Percentiles rank a stretch among this genome's conserved stretches.
These are phyloP conservation scores for Arothron firmamentum DNA, from an alignment of 2,113 vertebrate species.

Conservation along the genomic window DNA sequence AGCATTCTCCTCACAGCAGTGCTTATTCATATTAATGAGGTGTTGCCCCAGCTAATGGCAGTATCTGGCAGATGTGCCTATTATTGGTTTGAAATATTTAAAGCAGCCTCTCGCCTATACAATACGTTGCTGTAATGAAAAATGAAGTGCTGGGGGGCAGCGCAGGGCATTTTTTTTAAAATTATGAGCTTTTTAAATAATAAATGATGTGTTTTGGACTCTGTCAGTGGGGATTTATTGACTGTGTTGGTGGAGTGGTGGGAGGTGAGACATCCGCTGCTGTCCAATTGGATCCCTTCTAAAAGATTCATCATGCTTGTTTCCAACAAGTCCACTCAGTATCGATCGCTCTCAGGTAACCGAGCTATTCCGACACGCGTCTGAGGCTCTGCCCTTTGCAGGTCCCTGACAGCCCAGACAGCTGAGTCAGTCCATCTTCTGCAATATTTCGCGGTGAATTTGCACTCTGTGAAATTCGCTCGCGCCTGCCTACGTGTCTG, in stretches of 20 bases:
- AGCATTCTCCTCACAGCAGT: neutral
- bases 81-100: conserved; percentile 29
- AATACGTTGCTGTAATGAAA: conserved; percentile 11
- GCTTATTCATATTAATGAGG: neutral
- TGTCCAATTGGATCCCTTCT: no score
- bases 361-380: no score
- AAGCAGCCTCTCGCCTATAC: conserved; percentile 2
- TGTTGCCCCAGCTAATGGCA: conserved; percentile 2
- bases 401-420: no score
- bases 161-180: neutral
- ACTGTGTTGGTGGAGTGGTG: conserved; percentile 13
- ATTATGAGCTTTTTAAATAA: conserved; percentile 3
- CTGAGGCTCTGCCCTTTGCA: no score
- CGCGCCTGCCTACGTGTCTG: no score
- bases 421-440: no score
- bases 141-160: neutral
- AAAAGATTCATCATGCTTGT: no score
- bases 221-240: neutral
- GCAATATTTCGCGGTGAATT: no score
- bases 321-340: no score
- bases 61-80: neutral
- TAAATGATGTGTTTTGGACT: neutral
- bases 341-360: no score
- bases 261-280: conserved; percentile 16
- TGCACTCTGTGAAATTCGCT: no score